Evolutionary conservation across 2,888 invertebrate species (phyloP).

Genomic region (Tridacna gigas): DNA sequence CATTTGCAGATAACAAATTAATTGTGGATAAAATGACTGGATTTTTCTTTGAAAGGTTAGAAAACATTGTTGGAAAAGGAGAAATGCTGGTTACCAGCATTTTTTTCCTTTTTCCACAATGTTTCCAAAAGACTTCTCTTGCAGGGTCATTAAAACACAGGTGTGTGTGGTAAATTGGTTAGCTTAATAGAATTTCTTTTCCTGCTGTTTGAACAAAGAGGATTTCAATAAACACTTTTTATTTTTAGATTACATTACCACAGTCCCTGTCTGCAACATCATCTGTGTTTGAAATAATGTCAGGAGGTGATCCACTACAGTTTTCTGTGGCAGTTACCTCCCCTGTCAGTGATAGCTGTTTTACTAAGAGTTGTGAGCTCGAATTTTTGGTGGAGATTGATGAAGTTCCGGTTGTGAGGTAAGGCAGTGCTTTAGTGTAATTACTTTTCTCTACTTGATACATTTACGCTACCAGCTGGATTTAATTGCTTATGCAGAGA

Average conservation of each 20-base stretch:
- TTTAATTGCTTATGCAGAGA: too few relatives aligned
- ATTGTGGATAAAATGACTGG: too few relatives aligned
- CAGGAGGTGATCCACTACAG: slow-evolving; percentile 32
- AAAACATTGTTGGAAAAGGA: too few relatives aligned
- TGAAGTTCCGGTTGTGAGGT: slow-evolving; percentile 27
- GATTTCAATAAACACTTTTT: not conserved
- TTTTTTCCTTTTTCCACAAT: too few relatives aligned
- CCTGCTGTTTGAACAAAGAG: not conserved
- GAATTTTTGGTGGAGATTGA: slow-evolving; percentile 39
- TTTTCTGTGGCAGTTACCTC: slow-evolving; percentile 34
- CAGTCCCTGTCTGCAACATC: not conserved
- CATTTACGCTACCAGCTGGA: too few relatives aligned
- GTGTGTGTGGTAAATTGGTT: not conserved
- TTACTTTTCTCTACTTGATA: too few relatives aligned
- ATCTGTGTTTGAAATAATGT: slow-evolving; percentile 26
- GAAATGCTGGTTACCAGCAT: too few relatives aligned
- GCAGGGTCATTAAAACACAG: not conserved
- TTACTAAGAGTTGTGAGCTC: slow-evolving; percentile 36
- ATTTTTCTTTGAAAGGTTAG: too few relatives aligned
- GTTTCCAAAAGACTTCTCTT: not conserved
- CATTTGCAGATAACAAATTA: too few relatives aligned
- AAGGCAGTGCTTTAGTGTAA: not conserved
- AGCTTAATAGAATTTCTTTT: not conserved
- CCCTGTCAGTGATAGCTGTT: slow-evolving; percentile 38
- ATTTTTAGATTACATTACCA: not conserved